These are phyloP conservation scores for Cynaeus angustus DNA, from an alignment of 2,888 invertebrate species.

Conservation along the genomic window DNA sequence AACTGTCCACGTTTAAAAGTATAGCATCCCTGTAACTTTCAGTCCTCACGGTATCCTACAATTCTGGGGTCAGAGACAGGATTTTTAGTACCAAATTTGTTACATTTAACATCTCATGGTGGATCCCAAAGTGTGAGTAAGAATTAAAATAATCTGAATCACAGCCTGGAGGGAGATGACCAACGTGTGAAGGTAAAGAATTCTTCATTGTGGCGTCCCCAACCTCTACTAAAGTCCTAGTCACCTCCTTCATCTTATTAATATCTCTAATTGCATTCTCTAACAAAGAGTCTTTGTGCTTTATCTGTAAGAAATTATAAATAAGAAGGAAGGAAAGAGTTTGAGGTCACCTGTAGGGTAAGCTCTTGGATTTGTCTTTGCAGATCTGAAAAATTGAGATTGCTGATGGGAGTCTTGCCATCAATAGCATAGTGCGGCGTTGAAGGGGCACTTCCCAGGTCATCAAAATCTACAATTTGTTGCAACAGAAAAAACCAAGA, in stretches of 20 bases:
- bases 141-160: conserved; percentile 88
- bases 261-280: conserved; percentile 78
- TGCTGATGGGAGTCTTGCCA: conserved; percentile 70
- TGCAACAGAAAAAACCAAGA: not conserved
- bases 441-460: conserved; percentile 71
- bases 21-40: conserved; percentile 91
- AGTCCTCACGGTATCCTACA: conserved; percentile 87
- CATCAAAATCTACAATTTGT: conserved; percentile 72
- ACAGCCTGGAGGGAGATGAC: conserved; percentile 75
- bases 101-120: conserved; percentile 94
- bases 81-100: conserved; percentile 51
- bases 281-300: conserved; percentile 76
- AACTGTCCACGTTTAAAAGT: conserved; percentile 79
- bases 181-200: conserved; percentile 64
- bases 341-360: conserved; percentile 63
- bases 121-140: conserved; percentile 93
- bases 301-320: conserved; percentile 72
- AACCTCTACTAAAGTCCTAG: conserved; percentile 74
- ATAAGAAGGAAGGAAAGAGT: not conserved
- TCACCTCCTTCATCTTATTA: conserved; percentile 76
- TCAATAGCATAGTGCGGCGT: conserved; percentile 71
- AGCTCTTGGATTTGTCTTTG: conserved; percentile 69
- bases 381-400: conserved; percentile 68
- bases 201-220: conserved; percentile 58
- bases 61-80: conserved; percentile 19